These are phyloP conservation scores for Odontophorus gujanensis DNA, from an alignment of 2,113 vertebrate species.

Conservation along the genomic window DNA sequence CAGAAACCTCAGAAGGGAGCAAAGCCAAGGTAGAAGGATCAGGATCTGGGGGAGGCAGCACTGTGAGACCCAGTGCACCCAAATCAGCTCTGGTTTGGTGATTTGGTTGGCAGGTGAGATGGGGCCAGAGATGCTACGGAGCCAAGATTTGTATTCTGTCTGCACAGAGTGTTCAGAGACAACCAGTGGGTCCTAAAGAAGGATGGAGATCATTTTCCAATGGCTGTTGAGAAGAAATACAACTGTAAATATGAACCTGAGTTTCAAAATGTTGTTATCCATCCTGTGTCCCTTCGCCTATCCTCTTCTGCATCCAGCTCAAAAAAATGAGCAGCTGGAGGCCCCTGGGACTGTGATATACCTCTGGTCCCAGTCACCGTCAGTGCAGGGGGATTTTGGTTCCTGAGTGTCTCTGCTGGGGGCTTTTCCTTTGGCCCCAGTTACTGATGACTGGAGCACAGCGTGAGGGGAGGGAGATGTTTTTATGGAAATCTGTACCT, in stretches of 20 bases:
- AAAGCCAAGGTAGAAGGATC: constrained; percentile 8
- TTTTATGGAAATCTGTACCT: constrained; percentile 25
- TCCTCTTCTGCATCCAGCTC: not conserved
- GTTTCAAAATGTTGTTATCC: not conserved
- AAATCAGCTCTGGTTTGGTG: not conserved
- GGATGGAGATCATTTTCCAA: not conserved
- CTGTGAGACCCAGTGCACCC: not conserved
- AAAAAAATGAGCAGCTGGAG: not conserved
- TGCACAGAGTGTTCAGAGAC: not conserved
- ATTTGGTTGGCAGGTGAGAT: not conserved
- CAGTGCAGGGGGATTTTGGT: not conserved
- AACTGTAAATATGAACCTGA: not conserved
- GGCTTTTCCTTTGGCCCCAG: not conserved
- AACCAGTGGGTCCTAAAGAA: not conserved
- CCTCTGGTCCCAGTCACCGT: not conserved
- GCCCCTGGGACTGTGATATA: fast-evolving
- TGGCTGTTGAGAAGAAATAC: not conserved
- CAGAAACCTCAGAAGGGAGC: constrained; percentile 24
- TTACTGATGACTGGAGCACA: not conserved
- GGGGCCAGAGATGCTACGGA: not conserved
- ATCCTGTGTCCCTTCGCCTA: not conserved
- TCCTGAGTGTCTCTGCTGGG: not conserved
- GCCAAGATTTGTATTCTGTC: not conserved
- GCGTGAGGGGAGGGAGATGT: not conserved
- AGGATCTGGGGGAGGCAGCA: not conserved